Base-by-base conservation (phyloP, 2,113 vertebrate genomes). In the Coturnix japonica region DNA sequence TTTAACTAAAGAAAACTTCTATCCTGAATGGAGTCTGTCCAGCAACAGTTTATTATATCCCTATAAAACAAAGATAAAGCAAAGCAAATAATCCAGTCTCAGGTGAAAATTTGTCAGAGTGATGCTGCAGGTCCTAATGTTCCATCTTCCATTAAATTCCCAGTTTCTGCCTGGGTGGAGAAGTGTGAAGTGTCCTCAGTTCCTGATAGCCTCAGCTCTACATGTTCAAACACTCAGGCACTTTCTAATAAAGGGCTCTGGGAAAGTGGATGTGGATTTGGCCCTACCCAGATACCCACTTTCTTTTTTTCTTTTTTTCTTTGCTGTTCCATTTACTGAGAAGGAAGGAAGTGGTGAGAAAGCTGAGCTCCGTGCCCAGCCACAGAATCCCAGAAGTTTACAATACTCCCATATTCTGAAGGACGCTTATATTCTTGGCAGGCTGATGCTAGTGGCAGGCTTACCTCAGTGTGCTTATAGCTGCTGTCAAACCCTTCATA, bases 291-390 rank as follows among this genome's bases (percentile, higher is more conserved):
- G 69, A 80, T 85, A 76, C 70, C 86, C 39, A 56, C 20, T 71
- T 46, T 47, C 31, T 8, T 53, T 30, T 51, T 15, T 53, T 22
- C 28, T 39, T 53, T 49, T n/a, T 67, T 65, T n/a, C 53, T 47
- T 33, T 3, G 31, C 72, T 71, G 64, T 43, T 95, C 64, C 53
- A 1, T 51, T 74, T 69, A 47, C 82, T 7, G 53, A 4, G 11
- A 26, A 85, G 94, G 90, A 93, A 95, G 89, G 95, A 95, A 94
- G 93, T 35, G 89, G 85, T 85, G 70, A 84, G 92, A 33, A 78
- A 43, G 76, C 6, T 0, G 7, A 21, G 81, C 6, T 70, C 35
- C 5, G 6, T 65, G 86, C 90, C 79, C 73, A 44, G 90, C 89
- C 83, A 3, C 83, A 73, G 59, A 44, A 63, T 31, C 85, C 39